Percentiles rank a stretch among this genome's conserved stretches.
phyloP scores from a whole-genome alignment of 2,888 invertebrate genomes.

The Rhagophthalmus giganteus region DNA sequence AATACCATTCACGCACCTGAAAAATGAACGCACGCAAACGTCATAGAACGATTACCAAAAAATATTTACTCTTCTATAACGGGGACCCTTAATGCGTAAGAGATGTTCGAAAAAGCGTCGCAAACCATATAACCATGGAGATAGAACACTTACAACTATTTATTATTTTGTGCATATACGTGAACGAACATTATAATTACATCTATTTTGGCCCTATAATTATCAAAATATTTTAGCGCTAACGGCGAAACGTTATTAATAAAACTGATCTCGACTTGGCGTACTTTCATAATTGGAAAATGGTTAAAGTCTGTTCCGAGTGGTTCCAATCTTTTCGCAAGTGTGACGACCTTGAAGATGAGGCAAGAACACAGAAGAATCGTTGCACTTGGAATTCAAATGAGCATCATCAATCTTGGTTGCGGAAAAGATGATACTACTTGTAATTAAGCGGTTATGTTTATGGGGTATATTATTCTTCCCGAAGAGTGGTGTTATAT shows the following conservation, averaged over 20 bases:
- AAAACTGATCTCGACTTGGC: conserved; percentile 13
- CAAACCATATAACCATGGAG: conserved; percentile 4
- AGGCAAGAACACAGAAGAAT: conserved; percentile 6
- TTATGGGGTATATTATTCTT: too few relatives aligned
- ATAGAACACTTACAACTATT: conserved; percentile 5
- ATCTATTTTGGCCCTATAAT: conserved; percentile 10
- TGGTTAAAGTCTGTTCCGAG: too few relatives aligned
- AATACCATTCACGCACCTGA: conserved; percentile 19
- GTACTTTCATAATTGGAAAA: conserved; percentile 10
- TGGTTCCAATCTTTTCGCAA: conserved; percentile 7
- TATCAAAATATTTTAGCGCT: conserved; percentile 13
- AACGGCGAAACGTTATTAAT: conserved; percentile 6
- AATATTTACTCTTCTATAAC: neutral
- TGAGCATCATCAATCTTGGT: conserved; percentile 7
- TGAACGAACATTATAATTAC: conserved; percentile 7
- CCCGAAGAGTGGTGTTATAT: too few relatives aligned
- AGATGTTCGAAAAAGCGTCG: neutral
- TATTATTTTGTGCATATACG: conserved; percentile 5
- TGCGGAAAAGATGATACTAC: neutral
- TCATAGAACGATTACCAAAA: conserved; percentile 1
- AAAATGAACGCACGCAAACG: conserved; percentile 13
- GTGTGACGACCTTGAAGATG: conserved; percentile 10
- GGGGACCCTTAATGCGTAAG: neutral
- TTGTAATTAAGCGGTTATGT: too few relatives aligned
- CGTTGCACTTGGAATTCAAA: conserved; percentile 15